Evolutionary conservation across 2,113 vertebrate genomes (phyloP).

Genomic region (Antechinus flavipes): DNA sequence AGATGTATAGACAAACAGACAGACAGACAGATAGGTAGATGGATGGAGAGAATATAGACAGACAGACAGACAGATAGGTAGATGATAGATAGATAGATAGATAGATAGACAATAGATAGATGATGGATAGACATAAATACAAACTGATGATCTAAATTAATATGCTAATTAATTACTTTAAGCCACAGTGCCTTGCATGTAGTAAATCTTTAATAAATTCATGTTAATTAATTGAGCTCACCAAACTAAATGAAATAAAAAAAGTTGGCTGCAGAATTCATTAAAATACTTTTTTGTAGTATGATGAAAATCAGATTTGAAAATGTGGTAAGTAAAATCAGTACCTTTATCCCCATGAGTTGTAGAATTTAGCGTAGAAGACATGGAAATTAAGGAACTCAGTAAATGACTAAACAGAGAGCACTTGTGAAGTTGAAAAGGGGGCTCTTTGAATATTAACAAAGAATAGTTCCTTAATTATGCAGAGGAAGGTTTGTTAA

Average conservation of each 20-base stretch:
- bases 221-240: background rate
- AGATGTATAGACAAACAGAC: too few species aligned
- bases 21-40: background rate
- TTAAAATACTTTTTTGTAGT: background rate
- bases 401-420: background rate
- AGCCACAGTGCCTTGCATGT: background rate
- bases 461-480: background rate
- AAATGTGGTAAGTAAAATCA: background rate
- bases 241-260: background rate
- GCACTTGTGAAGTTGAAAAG: background rate
- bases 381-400: background rate
- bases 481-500: background rate
- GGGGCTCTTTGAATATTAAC: background rate
- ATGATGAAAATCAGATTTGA: background rate
- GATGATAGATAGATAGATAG: too few species aligned
- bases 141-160: background rate
- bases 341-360: background rate
- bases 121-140: background rate
- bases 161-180: background rate
- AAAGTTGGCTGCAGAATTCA: background rate
- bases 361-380: background rate
- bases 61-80: too few species aligned
- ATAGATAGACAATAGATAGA: background rate
- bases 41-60: too few species aligned
- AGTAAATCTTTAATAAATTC: background rate